These are phyloP conservation scores for Nipponia nippon DNA, from an alignment of 2,113 vertebrate species.

Conservation along the genomic window DNA sequence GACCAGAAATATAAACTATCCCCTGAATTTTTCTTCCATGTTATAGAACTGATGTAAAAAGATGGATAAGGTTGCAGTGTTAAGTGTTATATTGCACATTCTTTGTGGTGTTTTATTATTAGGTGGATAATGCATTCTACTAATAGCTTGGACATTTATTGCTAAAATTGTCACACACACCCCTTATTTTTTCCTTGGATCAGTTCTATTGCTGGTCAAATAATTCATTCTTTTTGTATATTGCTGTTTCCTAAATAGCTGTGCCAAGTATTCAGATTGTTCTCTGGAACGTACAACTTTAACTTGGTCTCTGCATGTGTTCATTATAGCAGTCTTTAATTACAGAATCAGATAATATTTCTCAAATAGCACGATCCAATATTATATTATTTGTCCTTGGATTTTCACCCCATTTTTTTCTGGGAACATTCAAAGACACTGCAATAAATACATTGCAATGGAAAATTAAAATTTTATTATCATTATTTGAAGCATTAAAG, in stretches of 20 bases:
- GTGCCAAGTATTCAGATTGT: not conserved
- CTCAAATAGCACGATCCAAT: not conserved
- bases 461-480: not conserved
- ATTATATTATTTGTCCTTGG: not conserved
- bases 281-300: not conserved
- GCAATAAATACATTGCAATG: not conserved
- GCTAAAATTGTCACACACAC: not conserved
- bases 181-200: not conserved
- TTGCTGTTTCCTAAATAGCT: not conserved
- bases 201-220: not conserved
- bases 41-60: not conserved
- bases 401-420: not conserved
- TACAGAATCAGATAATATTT: not conserved
- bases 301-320: not conserved
- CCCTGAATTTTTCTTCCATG: not conserved
- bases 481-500: not conserved
- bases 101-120: not conserved
- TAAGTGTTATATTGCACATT: not conserved
- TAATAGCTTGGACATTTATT: not conserved
- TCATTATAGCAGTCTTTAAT: not conserved
- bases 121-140: not conserved
- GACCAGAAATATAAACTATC: not conserved
- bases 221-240: not conserved
- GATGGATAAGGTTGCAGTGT: not conserved
- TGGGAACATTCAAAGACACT: not conserved